Base-by-base conservation (phyloP, 2,888 invertebrate species). In the Tricholauxania praeusta region DNA sequence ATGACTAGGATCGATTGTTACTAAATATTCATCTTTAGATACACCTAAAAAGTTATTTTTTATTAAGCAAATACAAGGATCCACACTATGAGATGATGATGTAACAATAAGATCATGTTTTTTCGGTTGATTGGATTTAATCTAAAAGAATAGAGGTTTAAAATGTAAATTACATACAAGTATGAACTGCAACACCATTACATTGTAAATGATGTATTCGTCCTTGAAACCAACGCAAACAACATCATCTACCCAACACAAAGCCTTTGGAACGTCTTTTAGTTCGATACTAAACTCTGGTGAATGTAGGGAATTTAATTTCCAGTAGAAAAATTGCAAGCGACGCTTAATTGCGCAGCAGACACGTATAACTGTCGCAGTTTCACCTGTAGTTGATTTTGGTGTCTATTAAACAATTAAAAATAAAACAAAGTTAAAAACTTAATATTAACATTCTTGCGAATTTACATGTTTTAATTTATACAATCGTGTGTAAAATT, bases 321-420 rank as follows among this genome's bases (percentile, higher is more conserved):
- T 97, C 91, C 96, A 97, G 83, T 93, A 95, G 86, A 94, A 98
- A 17, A 98, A 88, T 83, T 96, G 94, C 12, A 97, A 88, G 86
- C 93, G 94, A 80, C 94, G 90, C 83, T 94, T 93, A 0, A 97
- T 96, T 28, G 94, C 96, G 28, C 97, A 96, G 84, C 96, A 96
- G 77, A 98, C 89, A 60, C 95, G 90, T n/a, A 97, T 92, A 15
- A 93, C 90, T 4, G 93, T 91, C 75, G 92, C 92, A 49, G 91
- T 91, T 81, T 93, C 92, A 1, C 96, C 96, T n/a, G 94, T 93
- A 62, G 91, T 87, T 0, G 85, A 85, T 70, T 84, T 85, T 1
- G 79, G 75, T 8, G 92, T 92, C 89, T 82, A 48, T 22, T 48
- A 66, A 71, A 22, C 14, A n/a, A 62, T 32, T 39, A 8, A 39